Conservation (phyloP, 2,797 vertebrate genomes). For the Tinamus major region DNA sequence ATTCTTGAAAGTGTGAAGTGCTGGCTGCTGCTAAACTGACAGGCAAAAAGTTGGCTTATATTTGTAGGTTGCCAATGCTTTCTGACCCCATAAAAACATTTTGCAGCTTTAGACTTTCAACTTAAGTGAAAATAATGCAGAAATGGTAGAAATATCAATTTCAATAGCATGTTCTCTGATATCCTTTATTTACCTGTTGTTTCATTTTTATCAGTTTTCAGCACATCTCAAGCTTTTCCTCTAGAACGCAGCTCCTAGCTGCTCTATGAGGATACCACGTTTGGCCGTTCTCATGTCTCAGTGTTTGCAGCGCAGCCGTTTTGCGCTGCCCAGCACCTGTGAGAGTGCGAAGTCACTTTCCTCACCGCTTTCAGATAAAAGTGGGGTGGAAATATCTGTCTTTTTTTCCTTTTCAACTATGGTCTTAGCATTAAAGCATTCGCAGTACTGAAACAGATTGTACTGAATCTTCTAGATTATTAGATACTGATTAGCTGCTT, state of each 20-base stretch:
- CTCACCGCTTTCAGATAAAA: neutral
- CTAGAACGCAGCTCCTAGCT: neutral
- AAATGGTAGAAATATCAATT: neutral
- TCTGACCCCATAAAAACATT: neutral
- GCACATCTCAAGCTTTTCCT: neutral
- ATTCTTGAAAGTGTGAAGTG: neutral
- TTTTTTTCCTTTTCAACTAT: neutral
- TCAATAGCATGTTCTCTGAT: neutral
- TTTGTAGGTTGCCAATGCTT: neutral
- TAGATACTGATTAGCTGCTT: neutral
- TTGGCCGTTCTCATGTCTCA: neutral
- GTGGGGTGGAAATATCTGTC: neutral
- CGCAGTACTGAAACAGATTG: neutral
- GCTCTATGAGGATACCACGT: neutral
- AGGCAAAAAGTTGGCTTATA: neutral
- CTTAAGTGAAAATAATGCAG: neutral
- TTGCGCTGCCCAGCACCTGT: neutral
- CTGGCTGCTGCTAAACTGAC: neutral
- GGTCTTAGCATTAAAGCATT: neutral
- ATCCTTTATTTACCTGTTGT: neutral
- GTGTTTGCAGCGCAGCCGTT: neutral
- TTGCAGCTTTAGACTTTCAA: neutral
- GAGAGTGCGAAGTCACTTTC: slow-evolving; percentile 1
- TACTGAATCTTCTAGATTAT: neutral
- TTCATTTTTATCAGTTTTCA: neutral